Base-by-base conservation (phyloP, 2,113 vertebrate genomes). In the Campylorhamphus procurvoides region DNA sequence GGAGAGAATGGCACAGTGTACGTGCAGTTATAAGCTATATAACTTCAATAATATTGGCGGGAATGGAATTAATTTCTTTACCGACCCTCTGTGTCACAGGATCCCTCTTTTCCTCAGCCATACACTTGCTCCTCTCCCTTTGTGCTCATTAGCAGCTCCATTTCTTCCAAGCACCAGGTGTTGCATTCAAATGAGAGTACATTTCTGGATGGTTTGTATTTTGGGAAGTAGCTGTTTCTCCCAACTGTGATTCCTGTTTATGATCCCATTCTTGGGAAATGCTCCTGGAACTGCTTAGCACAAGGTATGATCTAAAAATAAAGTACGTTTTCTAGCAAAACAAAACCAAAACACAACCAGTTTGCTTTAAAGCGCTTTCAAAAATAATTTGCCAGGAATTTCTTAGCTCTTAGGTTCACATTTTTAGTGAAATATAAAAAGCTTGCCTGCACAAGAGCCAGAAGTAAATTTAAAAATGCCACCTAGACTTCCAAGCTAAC, bases 201-300 rank as follows among this genome's bases (percentile, higher is more conserved):
- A 22, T 73, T 94, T 95, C 69, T 75, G 71, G 29, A 40, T 49
- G 58, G 19, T 31, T 95, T 64, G 19, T 96, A 72, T 93, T 96
- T 95, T 93, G 62, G 84, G 85, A 96, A 86, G 69, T 25, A 69
- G 74, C 67, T 85, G 40, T 46, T 95, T 92, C 59, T 95, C 71
- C 87, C 87, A 85, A 67, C 63, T 92, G 46, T 68, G 75, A 93
- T 77, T 92, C 40, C 83, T 60, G 78, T 64, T 39, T 69, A 1
- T 33, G 46, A 88, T 94, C 60, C 95, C 49, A 28, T 86, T 82
- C 55, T 77, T 87, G 74, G 76, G 67, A 92, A 91, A 90, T 18
- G 35, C 40, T 91, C 29, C 44, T 78, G 42, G 40, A 89, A 93
- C 81, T 94, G 82, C 49, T 81, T 64, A 74, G 69, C 63, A 46